Percentiles rank a stretch among this genome's conserved stretches.
These are phyloP conservation scores for Columba guinea DNA, from an alignment of 2,797 vertebrate genomes.

Conservation along the genomic window DNA sequence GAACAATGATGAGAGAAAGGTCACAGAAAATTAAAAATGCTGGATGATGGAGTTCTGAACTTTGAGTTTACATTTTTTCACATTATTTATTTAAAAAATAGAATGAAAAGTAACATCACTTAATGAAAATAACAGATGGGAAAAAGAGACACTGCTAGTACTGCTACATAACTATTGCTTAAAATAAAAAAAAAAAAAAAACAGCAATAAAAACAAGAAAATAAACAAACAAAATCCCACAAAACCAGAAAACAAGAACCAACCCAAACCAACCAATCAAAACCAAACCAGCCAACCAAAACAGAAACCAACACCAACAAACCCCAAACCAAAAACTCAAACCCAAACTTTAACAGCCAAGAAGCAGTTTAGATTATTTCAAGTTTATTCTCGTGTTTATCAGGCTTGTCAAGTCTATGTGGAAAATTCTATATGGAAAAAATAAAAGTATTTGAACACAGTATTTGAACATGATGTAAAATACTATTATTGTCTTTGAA, in stretches of 20 bases:
- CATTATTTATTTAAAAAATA: not conserved
- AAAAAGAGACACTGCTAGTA: not conserved
- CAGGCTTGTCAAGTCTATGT: not conserved
- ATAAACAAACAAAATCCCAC: too few relatives aligned
- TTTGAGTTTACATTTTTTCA: not conserved
- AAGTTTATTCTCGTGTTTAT: not conserved
- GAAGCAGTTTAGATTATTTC: not conserved
- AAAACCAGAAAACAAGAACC: too few relatives aligned
- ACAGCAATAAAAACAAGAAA: too few relatives aligned
- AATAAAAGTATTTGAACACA: accelerated
- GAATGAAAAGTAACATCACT: not conserved
- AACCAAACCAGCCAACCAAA: too few relatives aligned
- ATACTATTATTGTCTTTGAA: not conserved
- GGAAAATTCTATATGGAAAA: not conserved
- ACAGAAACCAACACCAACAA: too few relatives aligned
- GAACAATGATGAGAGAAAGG: not conserved
- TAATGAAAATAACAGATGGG: not conserved
- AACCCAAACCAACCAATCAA: too few relatives aligned
- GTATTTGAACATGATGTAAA: accelerated
- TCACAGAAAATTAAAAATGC: not conserved
- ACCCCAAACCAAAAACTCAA: not conserved
- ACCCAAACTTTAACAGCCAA: not conserved
- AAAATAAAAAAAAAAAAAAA: not conserved
- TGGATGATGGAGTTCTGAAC: not conserved
- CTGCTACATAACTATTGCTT: not conserved